A percentile compares a stretch with the other conserved stretches of the same genome.
phyloP scores from a whole-genome alignment of 2,888 invertebrate species.

The Petrophora chlorosata region DNA sequence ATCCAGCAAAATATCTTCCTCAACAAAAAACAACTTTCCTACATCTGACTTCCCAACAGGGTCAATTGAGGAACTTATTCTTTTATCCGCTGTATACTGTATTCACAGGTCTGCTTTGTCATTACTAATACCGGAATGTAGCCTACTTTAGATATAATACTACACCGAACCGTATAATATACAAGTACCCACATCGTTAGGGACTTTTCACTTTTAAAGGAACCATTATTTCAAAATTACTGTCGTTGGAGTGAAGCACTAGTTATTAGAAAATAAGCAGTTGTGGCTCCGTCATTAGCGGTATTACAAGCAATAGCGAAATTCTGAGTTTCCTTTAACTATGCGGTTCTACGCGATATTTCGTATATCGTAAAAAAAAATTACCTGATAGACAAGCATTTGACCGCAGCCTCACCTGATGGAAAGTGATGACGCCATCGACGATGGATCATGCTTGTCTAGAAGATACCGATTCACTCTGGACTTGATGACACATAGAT shows the following conservation, averaged over 20 bases:
- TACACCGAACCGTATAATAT: slow-evolving; percentile 20
- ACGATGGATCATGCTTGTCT: too few species aligned
- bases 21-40: too few species aligned
- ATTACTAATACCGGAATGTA: slow-evolving; percentile 4
- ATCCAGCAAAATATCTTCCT: too few species aligned
- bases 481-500: too few species aligned
- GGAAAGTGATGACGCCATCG: too few species aligned
- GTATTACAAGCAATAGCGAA: neutral
- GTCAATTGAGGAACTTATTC: neutral
- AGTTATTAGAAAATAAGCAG: slow-evolving; percentile 2
- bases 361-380: too few species aligned
- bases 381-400: too few species aligned
- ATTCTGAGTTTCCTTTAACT: too few species aligned
- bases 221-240: slow-evolving; percentile 20
- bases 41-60: neutral
- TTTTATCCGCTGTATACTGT: neutral
- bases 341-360: too few species aligned
- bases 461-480: too few species aligned
- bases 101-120: neutral
- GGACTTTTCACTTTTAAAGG: slow-evolving; percentile 30
- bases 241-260: slow-evolving; percentile 10
- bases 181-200: slow-evolving; percentile 22
- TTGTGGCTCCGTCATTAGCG: neutral
- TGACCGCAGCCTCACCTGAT: too few species aligned
- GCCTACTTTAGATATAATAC: slow-evolving; percentile 15